Evolutionary conservation across 2,113 vertebrate species (phyloP), one percentile per base, ranked within the genome.

Genomic region (Oncorhynchus nerka): DNA sequence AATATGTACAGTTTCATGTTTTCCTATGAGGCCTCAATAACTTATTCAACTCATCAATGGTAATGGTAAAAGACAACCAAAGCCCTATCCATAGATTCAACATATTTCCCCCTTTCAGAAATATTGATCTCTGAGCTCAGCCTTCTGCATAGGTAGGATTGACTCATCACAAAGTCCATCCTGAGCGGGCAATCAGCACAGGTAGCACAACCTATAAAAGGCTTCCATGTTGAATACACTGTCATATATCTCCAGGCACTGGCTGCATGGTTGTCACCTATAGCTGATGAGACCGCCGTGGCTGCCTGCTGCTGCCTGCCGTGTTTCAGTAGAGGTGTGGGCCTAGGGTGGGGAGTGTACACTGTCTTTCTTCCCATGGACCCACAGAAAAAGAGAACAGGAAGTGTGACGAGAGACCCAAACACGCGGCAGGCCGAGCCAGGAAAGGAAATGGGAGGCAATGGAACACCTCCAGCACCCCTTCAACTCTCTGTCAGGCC

Each of bases 351-450:
- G 81, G 81, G 81, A 85, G 64, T 85, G 68, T 83, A 67, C 13
- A 57, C 75, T 75, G 73, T 74, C 61, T 71, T 32, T 78, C 74
- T 91, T 91, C 85, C 75, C 80, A 48, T 66, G 3, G 65, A 85
- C 87, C 85, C 82, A 78, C 79, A 90, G 89, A 86, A 86, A 89
- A 87, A 80, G 32, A 70, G 49, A 72, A 72, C 80, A 88, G 88
- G 89, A 90, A 88, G 83, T 62, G 68, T 79, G 48, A 83, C 67
- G 15, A 45, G 51, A 84, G 78, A 68, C 75, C 78, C 24, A 39
- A 61, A 74, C 79, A 69, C 20, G 70, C 2, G 3, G 59, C 39
- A n/a, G 55, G 48, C 32, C 20, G 55, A 62, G 65, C 67, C 79
- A 68, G 67, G 79, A 19, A 55, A 55, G 51, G 5, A 34, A 79